Base-by-base conservation (phyloP, 2,113 vertebrate genomes). In the Clarias gariepinus region DNA sequence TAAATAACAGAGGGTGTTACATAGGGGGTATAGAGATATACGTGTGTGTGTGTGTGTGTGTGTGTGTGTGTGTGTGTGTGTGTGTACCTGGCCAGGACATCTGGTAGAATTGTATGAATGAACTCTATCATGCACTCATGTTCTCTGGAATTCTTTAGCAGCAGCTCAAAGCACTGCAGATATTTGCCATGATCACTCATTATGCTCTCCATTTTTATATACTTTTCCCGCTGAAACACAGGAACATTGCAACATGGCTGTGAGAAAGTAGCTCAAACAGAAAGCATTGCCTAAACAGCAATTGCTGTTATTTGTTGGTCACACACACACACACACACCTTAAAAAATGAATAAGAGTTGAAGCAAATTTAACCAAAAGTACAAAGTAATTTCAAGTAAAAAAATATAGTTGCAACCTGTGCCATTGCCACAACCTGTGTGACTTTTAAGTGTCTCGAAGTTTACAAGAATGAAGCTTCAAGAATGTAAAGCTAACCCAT, bases 121-220 rank as follows among this genome's bases (percentile, higher is more conserved):
- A 97, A 97, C 78, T 96, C 93, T 0, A 87, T 91, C 96, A 96
- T 96, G 87, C 95, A 95, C 87, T 96, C 93, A 85, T 97, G 96
- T 89, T 97, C 96, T 23, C 95, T 95, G 11, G 96, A 97, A 82
- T 95, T 93, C 57, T 95, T 93, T 93, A 97, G 82, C 90, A 96
- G 97, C 1, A 95, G 57, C 81, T 95, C 92, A 77, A 97, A 97
- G 84, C 93, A 91, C 86, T 93, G 93, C 86, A 93, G 92, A 82
- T 97, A 97, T 74, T 94, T 92, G 52, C 52, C 81, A 84, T 96
- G 93, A 58, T 96, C 94, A 0, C 90, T 73, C 58, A 91, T 66
- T 81, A 97, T 93, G 86, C 91, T 93, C 86, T 85, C 93, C 89
- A 97, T 93, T 10, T 94, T 9, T 66, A 92, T 93, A 23, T 92